phyloP scores from a whole-genome alignment of 2,888 invertebrate species.

The Oxyteleia sp. region DNA sequence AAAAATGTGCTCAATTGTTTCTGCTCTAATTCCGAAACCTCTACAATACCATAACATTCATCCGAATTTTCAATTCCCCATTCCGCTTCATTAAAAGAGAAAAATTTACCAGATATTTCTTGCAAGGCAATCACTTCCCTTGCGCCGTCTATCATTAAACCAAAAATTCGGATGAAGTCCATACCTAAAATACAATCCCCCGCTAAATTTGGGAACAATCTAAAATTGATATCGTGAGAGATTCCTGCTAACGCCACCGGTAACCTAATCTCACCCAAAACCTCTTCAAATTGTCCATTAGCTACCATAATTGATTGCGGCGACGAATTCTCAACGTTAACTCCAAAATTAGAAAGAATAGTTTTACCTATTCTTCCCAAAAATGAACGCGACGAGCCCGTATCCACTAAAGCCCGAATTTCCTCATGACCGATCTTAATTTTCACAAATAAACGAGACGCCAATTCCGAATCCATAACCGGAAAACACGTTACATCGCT shows the following conservation, averaged over 20 bases:
- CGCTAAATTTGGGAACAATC: slow-evolving; percentile 19
- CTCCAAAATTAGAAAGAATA: too few relatives aligned
- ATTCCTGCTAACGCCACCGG: not conserved
- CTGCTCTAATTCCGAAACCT: not conserved
- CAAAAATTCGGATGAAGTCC: slow-evolving; percentile 47
- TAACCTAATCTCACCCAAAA: slow-evolving; percentile 10
- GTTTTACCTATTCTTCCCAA: slow-evolving; percentile 29
- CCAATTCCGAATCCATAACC: slow-evolving; percentile 35
- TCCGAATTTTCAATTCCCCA: not conserved
- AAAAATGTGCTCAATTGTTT: not conserved
- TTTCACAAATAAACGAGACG: slow-evolving; percentile 10
- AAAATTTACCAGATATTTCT: not conserved
- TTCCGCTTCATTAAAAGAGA: not conserved
- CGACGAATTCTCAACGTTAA: not conserved
- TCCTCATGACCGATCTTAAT: not conserved
- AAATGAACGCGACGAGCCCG: slow-evolving; percentile 44
- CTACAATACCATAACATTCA: not conserved
- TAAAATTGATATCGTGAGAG: not conserved
- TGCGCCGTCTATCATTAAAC: not conserved
- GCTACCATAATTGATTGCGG: slow-evolving; percentile 10
- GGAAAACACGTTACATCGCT: slow-evolving; percentile 31
- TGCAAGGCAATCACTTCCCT: not conserved
- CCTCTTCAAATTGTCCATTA: slow-evolving; percentile 5
- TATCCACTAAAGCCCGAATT: slow-evolving; percentile 28
- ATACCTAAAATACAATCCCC: slow-evolving; percentile 37